Evolutionary conservation across 53 echinoderm and acorn worm species (phyloP), one percentile per base, ranked within the genome.

Genomic region (Mesocentrotus franciscanus): DNA sequence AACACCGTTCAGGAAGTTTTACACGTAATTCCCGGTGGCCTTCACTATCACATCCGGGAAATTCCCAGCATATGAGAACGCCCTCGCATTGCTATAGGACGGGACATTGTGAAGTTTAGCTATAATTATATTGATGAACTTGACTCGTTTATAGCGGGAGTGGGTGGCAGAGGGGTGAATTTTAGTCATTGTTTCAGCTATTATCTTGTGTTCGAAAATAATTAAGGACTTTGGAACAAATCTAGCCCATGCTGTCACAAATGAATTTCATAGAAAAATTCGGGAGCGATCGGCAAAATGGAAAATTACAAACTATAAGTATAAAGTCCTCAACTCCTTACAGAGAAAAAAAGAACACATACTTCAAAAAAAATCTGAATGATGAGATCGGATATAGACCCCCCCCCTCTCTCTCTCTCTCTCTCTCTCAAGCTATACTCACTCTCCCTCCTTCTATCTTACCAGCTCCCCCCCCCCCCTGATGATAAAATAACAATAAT

Each of bases 1-100:
- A 42, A 55, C 55, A 84, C 39, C 14, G 9, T 84, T 84, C 84
- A 84, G 84, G 84, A 84, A 84, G 58, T n/a, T 87, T 59, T 27
- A 87, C 87, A 59, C 58, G 87, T 87, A 87, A 87, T 58, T 87
- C 87, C 87, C 87, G 87, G 58, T 6, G 87, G 57, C 56, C 87
- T 87, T 87, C 87, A n/a, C 11, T 8, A 87, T 27, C 87, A 35
- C 58, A 57, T 87, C 87, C 57, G 87, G 57, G 26, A 87, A 87
- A 87, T 87, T 55, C 39, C 84, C 42, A 42, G 55, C 84, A 84
- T 84, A 55, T 87, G 58, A n/a, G 29, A 56, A 56, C 87, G 87
- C 87, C 87, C 87, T 87, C 87, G 87, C 87, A 87, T 13, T 55
- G 56, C 26, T 58, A n/a, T 58, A n/a, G 87, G 87, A 87, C 87